Evolutionary conservation across 2,888 invertebrate species (phyloP), one percentile per base, ranked within the genome.

Genomic region (Habrosyne pyritoides): DNA sequence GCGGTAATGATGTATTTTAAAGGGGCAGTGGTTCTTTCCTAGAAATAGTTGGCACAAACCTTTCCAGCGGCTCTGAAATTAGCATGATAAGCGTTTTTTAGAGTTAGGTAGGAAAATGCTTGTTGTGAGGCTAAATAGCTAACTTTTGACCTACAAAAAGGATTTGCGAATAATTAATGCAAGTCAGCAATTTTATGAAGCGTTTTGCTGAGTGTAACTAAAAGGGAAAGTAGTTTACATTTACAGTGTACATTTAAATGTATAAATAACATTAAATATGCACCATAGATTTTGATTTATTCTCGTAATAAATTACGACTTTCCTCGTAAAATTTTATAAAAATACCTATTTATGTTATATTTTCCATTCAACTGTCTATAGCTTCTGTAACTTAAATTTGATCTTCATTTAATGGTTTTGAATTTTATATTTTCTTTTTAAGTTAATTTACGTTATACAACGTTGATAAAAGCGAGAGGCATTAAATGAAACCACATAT

Each of bases 141-240:
- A 42, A 42, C 18, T 42, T 14, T 42, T 42, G 42, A 42, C 18
- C 42, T n/a, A 42, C 42, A 42, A 42, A 42, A 14, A 18, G 24
- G 18, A 18, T 42, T 42, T 42, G 42, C 18, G 42, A 18, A 14
- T 14, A 14, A 18, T n/a, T 18, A 42, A 42, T 42, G 42, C 42
- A 42, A 42, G 42, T 42, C 48, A 48, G 49, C 56, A 53, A 18
- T 14, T 42, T 42, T 8, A 42, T 42, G 18, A 42, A 18, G 18
- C 8, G 6, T 14, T 42, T 42, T 42, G 18, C 7, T 36, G 18
- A 42, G n/a, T 2, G 10, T 42, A 8, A 42, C 42, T 18, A 18
- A 42, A 42, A 12, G 12, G 12, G 33, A n/a, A 33, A 33, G 1
- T 33, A 33, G 33, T 33, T 12, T 33, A 3, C 12, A 33, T 33